Conservation (phyloP, 2,113 vertebrate genomes). For the Vimba vimba region DNA sequence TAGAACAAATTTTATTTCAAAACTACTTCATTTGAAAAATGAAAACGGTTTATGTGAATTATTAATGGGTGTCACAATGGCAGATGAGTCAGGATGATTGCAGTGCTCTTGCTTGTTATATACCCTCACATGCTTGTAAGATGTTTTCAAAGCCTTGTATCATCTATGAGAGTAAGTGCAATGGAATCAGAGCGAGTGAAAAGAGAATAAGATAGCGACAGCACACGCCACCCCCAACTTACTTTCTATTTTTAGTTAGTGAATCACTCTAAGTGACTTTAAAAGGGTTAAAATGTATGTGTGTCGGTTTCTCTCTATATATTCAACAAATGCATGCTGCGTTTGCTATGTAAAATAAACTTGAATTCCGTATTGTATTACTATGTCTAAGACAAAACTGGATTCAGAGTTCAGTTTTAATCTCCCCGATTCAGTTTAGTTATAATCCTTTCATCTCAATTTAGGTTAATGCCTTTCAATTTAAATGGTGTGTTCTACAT, state of each 20-base stretch:
- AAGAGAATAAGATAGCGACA: conserved; percentile 6
- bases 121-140: not conserved
- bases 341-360: not conserved
- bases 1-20: not conserved
- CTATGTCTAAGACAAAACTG: not conserved
- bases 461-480: not conserved
- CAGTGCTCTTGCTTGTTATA: not conserved
- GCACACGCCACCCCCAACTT: not conserved
- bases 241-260: conserved; percentile 27
- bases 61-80: not conserved
- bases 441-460: not conserved
- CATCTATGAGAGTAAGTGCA: not conserved
- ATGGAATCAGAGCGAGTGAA: not conserved
- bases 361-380: not conserved
- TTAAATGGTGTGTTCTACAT: not conserved
- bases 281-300: not conserved
- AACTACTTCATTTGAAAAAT: not conserved
- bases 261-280: conserved; percentile 4
- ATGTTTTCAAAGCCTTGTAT: not conserved
- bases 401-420: not conserved
- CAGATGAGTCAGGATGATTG: not conserved
- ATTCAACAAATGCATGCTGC: not conserved
- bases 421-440: not conserved
- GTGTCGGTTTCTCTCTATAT: not conserved
- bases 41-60: not conserved